Evolutionary conservation across 2,888 invertebrate genomes (phyloP).

Genomic region (Xestoiulus laeticollis): DNA sequence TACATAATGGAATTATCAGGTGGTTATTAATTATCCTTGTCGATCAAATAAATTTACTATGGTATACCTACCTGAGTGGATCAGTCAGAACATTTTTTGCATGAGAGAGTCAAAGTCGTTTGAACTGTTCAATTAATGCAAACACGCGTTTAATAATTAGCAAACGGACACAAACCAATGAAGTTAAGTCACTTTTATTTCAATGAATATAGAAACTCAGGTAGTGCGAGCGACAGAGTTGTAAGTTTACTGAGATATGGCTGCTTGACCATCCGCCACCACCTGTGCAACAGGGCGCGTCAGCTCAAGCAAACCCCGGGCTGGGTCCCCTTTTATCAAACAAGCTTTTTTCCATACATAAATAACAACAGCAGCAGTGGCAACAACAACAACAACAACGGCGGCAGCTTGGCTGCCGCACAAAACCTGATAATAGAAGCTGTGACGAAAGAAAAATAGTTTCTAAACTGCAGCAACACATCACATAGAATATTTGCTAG

Average conservation of each 20-base stretch:
- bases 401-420: background rate
- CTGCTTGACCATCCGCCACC: constrained; percentile 21
- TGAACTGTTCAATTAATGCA: no score
- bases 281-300: background rate
- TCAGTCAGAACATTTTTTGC: no score
- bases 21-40: no score
- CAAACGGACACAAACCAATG: background rate
- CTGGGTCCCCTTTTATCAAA: background rate
- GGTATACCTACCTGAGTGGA: no score
- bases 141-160: no score
- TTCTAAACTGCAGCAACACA: constrained; percentile 32
- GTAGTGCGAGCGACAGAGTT: constrained; percentile 40
- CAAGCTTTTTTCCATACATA: constrained; percentile 22
- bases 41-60: no score
- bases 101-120: no score
- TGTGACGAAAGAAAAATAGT: constrained; percentile 35
- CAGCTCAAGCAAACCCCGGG: background rate
- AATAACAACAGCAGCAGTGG: constrained; percentile 43
- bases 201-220: constrained; percentile 43
- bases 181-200: constrained; percentile 43
- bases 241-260: constrained; percentile 41
- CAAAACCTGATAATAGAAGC: constrained; percentile 24
- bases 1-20: no score
- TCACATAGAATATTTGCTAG: constrained; percentile 35
- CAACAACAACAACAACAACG: constrained; percentile 28